Base-by-base conservation (phyloP, 2,797 vertebrate genomes). In the Pseudotriccus pelzelni region DNA sequence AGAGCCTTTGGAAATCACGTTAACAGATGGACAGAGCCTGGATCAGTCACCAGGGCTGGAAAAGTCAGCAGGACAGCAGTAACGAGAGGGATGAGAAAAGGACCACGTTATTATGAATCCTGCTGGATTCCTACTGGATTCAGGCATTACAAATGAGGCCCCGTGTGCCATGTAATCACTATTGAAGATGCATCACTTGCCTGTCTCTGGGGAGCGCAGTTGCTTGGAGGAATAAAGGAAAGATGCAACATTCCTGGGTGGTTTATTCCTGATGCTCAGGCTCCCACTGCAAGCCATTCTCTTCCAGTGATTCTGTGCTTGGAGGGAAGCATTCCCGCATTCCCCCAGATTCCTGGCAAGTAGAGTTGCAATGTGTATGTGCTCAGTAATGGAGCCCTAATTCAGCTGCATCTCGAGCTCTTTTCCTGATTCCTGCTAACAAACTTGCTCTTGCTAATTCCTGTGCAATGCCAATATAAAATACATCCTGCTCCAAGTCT, bases 331-430 rank as follows among this genome's bases (percentile, higher is more conserved):
- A 0, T 10, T 25, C 22, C 39, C 75, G 10, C 3, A 0, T 10
- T 25, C 22, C 39, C 75, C 50, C 60, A 41, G 36, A 14, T 19
- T 91, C 27, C 85, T 41, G 36, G 37, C 2, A 5, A 39, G n/a
- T 6, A 34, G 46, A 50, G 41, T 4, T n/a, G n/a, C n/a, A 28
- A 32, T 1, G 5, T 68, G 36, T 1, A 0, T 0, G 1, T 36
- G 17, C 20, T 14, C 3, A 2, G 3, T 7, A 30, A 14, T 0
- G 16, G 59, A 79, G 39, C 21, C 37, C 46, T 41, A 30, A 56
- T 52, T 30, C 70, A 46, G 34, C 82, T 78, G 14, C 55, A 21
- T 7, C 67, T 73, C 41, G 2, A 16, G 64, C 56, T 34, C 52
- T 27, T 62, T 36, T 22, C 22, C 13, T 6, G 30, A n/a, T 25